Base-by-base conservation (phyloP, 2,113 vertebrate species). In the Oreochromis niloticus region DNA sequence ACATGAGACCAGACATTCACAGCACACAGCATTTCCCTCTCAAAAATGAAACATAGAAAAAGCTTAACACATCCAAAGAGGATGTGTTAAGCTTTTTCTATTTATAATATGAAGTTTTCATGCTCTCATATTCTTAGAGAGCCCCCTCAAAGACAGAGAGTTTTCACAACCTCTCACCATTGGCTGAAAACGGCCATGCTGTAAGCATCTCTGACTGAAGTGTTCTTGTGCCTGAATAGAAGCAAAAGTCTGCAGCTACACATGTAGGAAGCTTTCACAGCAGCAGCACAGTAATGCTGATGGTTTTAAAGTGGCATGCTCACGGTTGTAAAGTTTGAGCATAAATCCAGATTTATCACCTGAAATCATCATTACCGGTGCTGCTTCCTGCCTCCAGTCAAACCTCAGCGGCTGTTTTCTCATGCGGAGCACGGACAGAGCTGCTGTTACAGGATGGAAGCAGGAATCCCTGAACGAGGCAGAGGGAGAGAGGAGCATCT, bases 341-440 rank as follows among this genome's bases (percentile, higher is more conserved):
- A 19, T 63, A 63, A 81, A 88, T 57, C 52, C 22, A 22, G 84
- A 43, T 48, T 88, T 10, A 75, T 66, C 27, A 22, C 24, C 10
- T 22, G 36, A 71, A 41, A 73, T 41, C 75, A 9, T 11, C 46
- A 34, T 80, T 39, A 66, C 17, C 8, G 11, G 36, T 54, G 32
- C 48, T 14, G 63, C 36, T 32, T 55, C 43, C 10, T n/a, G 85
- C 73, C 27, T 75, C 55, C 82, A 75, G 71, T 85, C 73, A 46
- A 68, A 84, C 73, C 82, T 85, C 63, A 22, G 41, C 68, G 3
- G 13, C 5, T 6, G 55, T 19, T 43, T 89, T 90, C 54, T 63
- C 81, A 92, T 92, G 83, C 90, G 56, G 61, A 78, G 71, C 87
- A 91, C 81, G 82, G 27, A 54, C 82, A 2, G 84, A 82, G 81